Evolutionary conservation across 2,888 invertebrate genomes (phyloP).

Genomic region (Xestia ashworthii): DNA sequence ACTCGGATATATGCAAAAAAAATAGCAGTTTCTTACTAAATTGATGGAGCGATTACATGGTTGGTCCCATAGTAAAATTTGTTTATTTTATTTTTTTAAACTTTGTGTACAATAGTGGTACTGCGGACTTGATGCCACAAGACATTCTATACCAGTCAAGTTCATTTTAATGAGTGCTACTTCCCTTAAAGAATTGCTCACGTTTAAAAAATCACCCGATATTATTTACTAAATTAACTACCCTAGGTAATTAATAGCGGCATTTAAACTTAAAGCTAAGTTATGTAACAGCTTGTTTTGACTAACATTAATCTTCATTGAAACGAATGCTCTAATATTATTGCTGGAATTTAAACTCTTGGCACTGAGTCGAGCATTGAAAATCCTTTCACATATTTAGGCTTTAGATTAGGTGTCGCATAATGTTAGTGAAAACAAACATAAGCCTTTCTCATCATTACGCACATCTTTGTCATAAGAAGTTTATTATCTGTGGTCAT

Average conservation of each 20-base stretch:
- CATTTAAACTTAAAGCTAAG: constrained; percentile 60
- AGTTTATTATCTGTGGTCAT: constrained; percentile 15
- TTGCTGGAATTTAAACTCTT: not conserved
- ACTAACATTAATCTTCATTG: not conserved
- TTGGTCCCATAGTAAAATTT: not conserved
- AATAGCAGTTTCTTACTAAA: not conserved
- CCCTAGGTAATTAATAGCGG: constrained; percentile 68
- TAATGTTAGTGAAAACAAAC: not conserved
- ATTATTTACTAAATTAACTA: constrained; percentile 51
- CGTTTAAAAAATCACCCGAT: not conserved
- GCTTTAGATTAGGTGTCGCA: not conserved
- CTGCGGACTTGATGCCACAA: too few relatives aligned
- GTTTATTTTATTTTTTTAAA: not conserved
- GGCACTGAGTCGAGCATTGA: not conserved
- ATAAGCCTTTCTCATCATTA: constrained; percentile 15
- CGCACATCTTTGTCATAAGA: constrained; percentile 6
- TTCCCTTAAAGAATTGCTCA: not conserved
- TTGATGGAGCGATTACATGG: not conserved
- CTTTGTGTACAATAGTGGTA: too few relatives aligned
- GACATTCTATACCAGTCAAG: too few relatives aligned
- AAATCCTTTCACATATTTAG: not conserved
- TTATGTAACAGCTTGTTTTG: constrained; percentile 36
- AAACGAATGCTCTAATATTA: not conserved
- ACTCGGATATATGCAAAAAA: not conserved
- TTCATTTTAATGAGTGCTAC: not conserved